Evolutionary conservation across 2,888 invertebrate species (phyloP).

Genomic region (Parnassius smintheus): DNA sequence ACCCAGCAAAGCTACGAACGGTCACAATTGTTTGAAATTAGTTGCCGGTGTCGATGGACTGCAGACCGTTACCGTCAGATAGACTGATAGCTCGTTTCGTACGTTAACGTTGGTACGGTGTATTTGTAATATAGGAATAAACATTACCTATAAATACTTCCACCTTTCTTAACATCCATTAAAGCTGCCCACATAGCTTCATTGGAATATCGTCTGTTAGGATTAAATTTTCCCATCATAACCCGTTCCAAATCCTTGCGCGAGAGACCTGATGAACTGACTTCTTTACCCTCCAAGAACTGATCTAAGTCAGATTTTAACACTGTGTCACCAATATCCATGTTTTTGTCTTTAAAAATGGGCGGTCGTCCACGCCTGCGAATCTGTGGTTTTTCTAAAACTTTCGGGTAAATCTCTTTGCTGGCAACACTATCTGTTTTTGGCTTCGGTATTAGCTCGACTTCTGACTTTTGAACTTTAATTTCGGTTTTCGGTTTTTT

Average conservation of each 20-base stretch:
- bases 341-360: constrained; percentile 68
- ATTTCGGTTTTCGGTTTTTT: constrained; percentile 52
- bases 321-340: constrained; percentile 71
- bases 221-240: constrained; percentile 79
- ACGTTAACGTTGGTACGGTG: no score
- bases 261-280: constrained; percentile 74
- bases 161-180: constrained; percentile 82
- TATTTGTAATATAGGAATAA: neutral
- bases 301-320: constrained; percentile 75
- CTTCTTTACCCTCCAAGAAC: constrained; percentile 74
- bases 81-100: neutral
- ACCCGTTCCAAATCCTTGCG: constrained; percentile 73
- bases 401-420: constrained; percentile 53
- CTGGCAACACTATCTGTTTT: constrained; percentile 46
- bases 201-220: constrained; percentile 73
- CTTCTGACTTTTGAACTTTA: constrained; percentile 63
- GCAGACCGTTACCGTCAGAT: no score
- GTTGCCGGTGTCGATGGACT: no score
- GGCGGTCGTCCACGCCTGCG: constrained; percentile 66
- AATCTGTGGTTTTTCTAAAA: constrained; percentile 57
- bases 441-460: constrained; percentile 66
- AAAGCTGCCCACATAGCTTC: constrained; percentile 81
- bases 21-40: no score
- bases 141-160: constrained; percentile 81
- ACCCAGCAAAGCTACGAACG: no score